Conservation (phyloP, 2,797 vertebrate genomes). For the Phyllotis vaccarum region DNA sequence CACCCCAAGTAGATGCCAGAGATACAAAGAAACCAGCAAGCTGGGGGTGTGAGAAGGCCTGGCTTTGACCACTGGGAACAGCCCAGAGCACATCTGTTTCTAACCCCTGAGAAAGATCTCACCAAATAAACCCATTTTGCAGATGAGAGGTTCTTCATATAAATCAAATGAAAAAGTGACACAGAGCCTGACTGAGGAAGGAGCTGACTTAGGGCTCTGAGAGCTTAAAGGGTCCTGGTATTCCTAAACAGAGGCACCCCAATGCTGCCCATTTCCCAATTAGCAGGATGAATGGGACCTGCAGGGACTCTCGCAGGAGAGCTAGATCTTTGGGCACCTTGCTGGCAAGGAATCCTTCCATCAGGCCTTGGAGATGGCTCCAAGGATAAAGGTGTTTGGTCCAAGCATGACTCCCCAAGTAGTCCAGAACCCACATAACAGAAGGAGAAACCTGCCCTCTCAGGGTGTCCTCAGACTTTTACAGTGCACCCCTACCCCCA, state of each 20-base stretch:
- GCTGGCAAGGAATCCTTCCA: constrained; percentile 81
- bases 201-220: background rate
- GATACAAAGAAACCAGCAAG: background rate
- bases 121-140: background rate
- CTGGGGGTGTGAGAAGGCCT: fast-evolving
- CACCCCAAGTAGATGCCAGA: background rate
- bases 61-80: fast-evolving
- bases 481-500: background rate
- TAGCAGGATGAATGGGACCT: background rate
- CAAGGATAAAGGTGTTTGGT: background rate
- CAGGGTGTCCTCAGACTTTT: background rate
- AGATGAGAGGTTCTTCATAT: background rate
- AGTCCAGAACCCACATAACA: background rate
- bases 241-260: background rate
- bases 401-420: background rate
- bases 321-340: background rate
- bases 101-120: background rate
- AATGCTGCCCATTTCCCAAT: background rate
- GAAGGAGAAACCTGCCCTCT: background rate
- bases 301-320: fast-evolving
- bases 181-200: background rate
- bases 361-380: constrained; percentile 2
- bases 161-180: background rate
- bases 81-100: background rate
- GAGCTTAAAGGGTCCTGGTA: background rate